Conservation (phyloP, 2,113 vertebrate genomes). For the Miniopterus natalensis region DNA sequence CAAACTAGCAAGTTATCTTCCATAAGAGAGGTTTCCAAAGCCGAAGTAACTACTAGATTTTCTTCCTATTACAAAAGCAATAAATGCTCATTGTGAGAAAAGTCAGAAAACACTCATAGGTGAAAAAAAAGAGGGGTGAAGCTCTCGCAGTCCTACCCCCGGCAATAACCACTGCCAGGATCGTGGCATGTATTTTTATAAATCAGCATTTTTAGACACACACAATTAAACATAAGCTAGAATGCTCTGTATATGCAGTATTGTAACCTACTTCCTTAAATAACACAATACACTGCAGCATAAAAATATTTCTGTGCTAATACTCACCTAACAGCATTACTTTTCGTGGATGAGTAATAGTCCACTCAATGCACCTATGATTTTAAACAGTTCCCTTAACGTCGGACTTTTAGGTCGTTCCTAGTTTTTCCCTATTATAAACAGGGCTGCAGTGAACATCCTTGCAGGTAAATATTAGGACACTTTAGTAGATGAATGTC, state of each 20-base stretch:
- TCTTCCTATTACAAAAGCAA: background rate
- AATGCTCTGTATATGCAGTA: background rate
- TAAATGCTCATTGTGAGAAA: background rate
- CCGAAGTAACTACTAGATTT: background rate
- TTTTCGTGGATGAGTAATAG: slow-evolving; percentile 7
- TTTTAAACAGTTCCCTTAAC: background rate
- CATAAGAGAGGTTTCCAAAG: background rate
- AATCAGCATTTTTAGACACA: background rate
- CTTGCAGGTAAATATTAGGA: background rate
- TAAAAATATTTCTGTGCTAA: background rate
- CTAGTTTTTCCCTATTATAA: background rate
- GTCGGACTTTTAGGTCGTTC: background rate
- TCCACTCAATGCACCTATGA: background rate
- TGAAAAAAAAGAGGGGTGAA: slow-evolving; percentile 19
- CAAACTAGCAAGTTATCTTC: background rate
- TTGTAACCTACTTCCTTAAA: background rate
- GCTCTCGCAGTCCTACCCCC: background rate
- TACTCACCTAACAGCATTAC: background rate
- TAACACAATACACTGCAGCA: background rate
- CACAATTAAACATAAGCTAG: background rate
- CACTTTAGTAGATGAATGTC: background rate
- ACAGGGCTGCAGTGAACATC: background rate
- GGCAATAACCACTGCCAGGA: background rate
- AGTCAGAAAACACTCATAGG: background rate
- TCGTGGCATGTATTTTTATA: background rate